Evolutionary conservation across 1,140 invertebrate species (phyloP).

Genomic region (Drosophila willistoni): DNA sequence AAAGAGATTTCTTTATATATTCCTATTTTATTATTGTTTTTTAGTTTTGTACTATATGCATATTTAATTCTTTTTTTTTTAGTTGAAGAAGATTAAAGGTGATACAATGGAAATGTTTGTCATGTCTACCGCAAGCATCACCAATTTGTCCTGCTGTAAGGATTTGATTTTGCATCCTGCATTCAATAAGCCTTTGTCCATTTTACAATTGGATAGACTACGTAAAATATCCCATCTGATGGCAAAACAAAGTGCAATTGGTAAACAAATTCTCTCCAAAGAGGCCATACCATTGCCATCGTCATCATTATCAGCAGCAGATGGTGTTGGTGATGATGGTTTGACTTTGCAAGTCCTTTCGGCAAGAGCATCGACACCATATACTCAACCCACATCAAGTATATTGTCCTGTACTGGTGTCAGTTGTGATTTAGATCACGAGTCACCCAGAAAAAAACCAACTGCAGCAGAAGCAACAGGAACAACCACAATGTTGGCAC

Average conservation of each 20-base stretch:
- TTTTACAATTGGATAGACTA: constrained; percentile 48
- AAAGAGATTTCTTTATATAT: too few species aligned
- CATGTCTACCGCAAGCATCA: constrained; percentile 23
- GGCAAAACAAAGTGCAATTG: constrained; percentile 43
- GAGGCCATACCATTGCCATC: constrained; percentile 65
- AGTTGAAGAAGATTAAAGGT: constrained; percentile 14
- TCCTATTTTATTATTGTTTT: too few species aligned
- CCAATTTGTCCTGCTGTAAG: constrained; percentile 9
- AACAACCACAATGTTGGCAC: neutral
- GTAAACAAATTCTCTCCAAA: constrained; percentile 33
- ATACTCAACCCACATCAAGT: constrained; percentile 56
- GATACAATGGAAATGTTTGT: constrained; percentile 39
- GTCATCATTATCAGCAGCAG: neutral
- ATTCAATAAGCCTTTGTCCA: constrained; percentile 49
- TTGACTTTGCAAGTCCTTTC: constrained; percentile 70
- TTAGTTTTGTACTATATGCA: too few species aligned
- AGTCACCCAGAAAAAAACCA: constrained; percentile 43
- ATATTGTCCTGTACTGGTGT: constrained; percentile 66
- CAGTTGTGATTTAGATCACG: constrained; percentile 69
- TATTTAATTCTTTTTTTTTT: neutral
- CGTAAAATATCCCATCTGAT: constrained; percentile 48
- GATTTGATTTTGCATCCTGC: constrained; percentile 57
- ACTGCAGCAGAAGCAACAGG: neutral
- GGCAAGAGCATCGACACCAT: constrained; percentile 73
- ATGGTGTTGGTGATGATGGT: constrained; percentile 50